Conservation (phyloP, 2,888 invertebrate genomes). For the Caenorhabditis uteleia region DNA sequence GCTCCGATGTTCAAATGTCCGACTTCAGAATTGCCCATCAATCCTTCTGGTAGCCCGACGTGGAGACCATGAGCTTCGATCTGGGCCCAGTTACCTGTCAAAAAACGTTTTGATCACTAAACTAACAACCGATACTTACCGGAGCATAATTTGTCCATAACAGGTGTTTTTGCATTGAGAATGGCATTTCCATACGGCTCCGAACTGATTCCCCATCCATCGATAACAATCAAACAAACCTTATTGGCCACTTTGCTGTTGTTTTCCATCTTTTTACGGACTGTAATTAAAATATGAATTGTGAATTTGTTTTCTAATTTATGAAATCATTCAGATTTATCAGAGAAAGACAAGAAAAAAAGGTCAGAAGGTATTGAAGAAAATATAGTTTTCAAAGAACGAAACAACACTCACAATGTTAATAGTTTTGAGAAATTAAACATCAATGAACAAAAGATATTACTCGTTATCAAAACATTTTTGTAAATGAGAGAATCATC, state of each 20-base stretch:
- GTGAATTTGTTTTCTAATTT: not conserved
- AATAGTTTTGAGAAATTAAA: too few species aligned
- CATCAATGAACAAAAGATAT: too few species aligned
- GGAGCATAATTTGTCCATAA: slow-evolving; percentile 70
- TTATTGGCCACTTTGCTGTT: slow-evolving; percentile 52
- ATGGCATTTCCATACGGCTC: slow-evolving; percentile 71
- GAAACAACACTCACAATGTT: too few species aligned
- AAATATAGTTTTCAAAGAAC: slow-evolving; percentile 2
- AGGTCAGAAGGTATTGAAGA: not conserved
- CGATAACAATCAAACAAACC: slow-evolving; percentile 72
- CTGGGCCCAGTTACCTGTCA: slow-evolving; percentile 64
- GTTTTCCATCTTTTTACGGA: slow-evolving; percentile 43
- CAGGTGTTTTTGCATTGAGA: slow-evolving; percentile 70
- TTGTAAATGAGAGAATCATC: too few species aligned
- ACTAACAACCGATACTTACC: too few species aligned
- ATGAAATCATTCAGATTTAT: too few species aligned
- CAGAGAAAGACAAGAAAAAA: not conserved
- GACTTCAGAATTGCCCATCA: slow-evolving; percentile 73
- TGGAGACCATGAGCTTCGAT: slow-evolving; percentile 71
- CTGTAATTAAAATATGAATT: not conserved
- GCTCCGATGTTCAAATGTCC: slow-evolving; percentile 73
- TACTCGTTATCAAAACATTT: too few species aligned
- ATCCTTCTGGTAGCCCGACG: slow-evolving; percentile 71
- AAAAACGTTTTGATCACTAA: slow-evolving; percentile 1
- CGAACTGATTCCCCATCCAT: slow-evolving; percentile 72